Conservation (phyloP, 2,888 invertebrate species). For the Harmothoe impar region DNA sequence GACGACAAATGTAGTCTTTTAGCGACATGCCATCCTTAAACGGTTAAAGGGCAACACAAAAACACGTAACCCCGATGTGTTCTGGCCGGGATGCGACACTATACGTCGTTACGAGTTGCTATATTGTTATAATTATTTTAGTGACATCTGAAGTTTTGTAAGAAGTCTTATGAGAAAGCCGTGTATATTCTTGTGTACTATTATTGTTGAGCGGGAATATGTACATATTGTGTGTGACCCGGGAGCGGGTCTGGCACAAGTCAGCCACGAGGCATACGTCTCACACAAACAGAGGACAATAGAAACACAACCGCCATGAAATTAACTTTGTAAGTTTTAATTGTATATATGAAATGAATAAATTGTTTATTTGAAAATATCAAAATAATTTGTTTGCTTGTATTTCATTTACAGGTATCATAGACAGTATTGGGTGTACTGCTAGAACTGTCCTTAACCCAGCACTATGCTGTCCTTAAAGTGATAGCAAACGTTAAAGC, state of each 20-base stretch:
- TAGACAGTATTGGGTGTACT: no score
- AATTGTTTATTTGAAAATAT: not conserved
- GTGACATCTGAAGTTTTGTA: not conserved
- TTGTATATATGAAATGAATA: not conserved
- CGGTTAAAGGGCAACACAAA: not conserved
- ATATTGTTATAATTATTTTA: not conserved
- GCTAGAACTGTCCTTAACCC: no score
- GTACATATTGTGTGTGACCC: conserved; percentile 41
- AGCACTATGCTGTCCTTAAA: no score
- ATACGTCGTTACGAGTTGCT: not conserved
- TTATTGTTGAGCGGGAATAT: conserved; percentile 26
- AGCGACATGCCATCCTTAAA: not conserved
- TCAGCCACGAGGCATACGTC: no score
- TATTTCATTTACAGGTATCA: no score
- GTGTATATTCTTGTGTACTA: conserved; percentile 27
- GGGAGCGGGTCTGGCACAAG: no score
- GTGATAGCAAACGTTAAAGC: no score
- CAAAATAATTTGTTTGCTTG: no score
- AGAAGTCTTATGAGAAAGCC: not conserved
- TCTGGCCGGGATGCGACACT: not conserved
- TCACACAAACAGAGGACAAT: not conserved
- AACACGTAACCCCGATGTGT: not conserved
- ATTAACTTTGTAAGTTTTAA: not conserved
- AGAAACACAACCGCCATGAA: not conserved
- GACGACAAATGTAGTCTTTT: not conserved